Evolutionary conservation across 2,888 invertebrate species (phyloP), one percentile per base, ranked within the genome.

Genomic region (Ophion ventricosus): DNA sequence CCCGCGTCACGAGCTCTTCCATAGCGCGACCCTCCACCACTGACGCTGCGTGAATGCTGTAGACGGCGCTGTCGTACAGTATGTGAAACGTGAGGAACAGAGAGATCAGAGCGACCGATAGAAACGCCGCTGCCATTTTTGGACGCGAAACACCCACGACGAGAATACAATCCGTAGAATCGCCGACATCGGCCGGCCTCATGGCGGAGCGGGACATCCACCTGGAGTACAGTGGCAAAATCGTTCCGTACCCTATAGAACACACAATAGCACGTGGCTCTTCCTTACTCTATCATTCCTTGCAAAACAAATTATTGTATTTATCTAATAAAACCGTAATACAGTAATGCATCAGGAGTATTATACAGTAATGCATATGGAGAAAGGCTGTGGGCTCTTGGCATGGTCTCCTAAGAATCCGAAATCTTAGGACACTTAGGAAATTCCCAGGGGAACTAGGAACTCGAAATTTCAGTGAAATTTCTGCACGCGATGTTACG

Each of bases 11-110:
- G 49, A 82, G 82, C 20, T 82, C 80, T 66, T 92, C 90, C 70
- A 92, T 89, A 3, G 90, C 87, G 17, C 91, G 89, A 8, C 89
- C 90, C 77, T 92, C 92, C 73, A 93, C 93, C 20, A 91, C 93
- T 76, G 93, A 93, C 17, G 94, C 94, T 17, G 93, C 95, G 94
- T 97, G 97, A 89, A 97, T 95, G 91, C 96, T 97, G 94, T 97
- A 97, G 73, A 97, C 95, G 77, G 97, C 97, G 93, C 97, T 97
- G 94, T 97, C 97, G 94, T 97, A 97, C 83, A 97, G 95, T 90
- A 97, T 96, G 92, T 97, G 97, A 94, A 97, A 97, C 89, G 97
- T 97, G 92, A 97, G 95, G 94, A 97, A 97, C 88, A 97, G 95
- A 56, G 97, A 97, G 87, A 97, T 95, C 88, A 97, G 95, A 94